Evolutionary conservation across 1,140 invertebrate genomes (phyloP), one percentile per base, ranked within the genome.

Genomic region (Anastrepha ludens): DNA sequence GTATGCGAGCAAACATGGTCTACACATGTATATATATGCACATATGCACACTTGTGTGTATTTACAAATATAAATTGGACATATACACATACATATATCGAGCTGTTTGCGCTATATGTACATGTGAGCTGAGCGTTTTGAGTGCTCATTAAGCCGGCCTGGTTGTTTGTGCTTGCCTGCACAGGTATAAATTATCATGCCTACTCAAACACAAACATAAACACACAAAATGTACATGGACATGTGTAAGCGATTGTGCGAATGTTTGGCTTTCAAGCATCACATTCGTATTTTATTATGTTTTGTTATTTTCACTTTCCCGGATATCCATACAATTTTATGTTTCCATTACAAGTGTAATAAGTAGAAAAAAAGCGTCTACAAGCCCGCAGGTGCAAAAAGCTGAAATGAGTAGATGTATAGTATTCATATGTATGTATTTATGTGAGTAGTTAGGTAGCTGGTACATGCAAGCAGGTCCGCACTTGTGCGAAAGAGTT

Each of bases 281-380:
- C 50, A 44, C 44, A 47, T 39, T 4, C 41, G 44, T 47, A 74
- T 74, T 74, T 74, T 47, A 44, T 74, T 47, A 4, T 47, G 13
- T 74, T 47, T 74, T 47, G 67, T 44, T 74, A 41, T 74, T 74
- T 5, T 17, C 44, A 2, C 67, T 47, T 74, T 41, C 15, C 2
- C 67, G 41, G 39, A 74, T 74, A 74, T 47, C 41, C 67, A 47
- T 74, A 17, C 15, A 0, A 13, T 44, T 74, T 74, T 74, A n/a
- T 74, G 67, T 74, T 74, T 74, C 67, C 67, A 74, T 74, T 74
- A 74, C 67, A 74, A 47, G 15, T 74, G 15, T 74, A 44, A 44
- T 44, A 39, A 44, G 39, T 74, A 11, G 6, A 44, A 74, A 74
- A 47, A 41, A 74, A 44, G 44, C 44, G 67, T 74, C 67, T 74